These are phyloP conservation scores for Romanogobio albipinnatus DNA, from an alignment of 2,113 vertebrate genomes.

Conservation along the genomic window DNA sequence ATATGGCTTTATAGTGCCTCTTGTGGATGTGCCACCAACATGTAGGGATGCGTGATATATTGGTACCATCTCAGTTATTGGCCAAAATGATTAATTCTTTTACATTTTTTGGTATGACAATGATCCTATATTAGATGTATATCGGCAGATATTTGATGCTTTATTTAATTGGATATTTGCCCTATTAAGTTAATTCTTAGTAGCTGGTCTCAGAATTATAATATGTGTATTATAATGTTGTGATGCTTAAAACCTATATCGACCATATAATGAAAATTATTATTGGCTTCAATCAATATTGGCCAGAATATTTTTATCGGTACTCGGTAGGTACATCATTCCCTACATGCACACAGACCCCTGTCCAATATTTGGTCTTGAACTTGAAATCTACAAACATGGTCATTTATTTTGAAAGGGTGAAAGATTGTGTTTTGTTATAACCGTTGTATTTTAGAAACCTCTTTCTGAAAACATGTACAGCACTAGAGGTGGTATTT, in stretches of 20 bases:
- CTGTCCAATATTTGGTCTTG: background rate
- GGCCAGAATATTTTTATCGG: background rate
- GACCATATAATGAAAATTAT: background rate
- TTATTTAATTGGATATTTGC: too few species aligned
- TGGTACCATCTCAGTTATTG: too few species aligned
- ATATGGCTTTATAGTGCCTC: too few species aligned
- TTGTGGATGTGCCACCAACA: too few species aligned
- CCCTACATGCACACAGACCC: background rate
- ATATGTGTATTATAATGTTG: background rate
- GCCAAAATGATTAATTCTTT: too few species aligned
- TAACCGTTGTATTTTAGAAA: background rate
- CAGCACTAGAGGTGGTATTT: background rate
- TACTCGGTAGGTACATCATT: background rate
- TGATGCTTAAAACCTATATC: background rate
- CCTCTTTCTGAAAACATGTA: background rate
- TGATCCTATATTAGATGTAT: too few species aligned
- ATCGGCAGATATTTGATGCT: too few species aligned
- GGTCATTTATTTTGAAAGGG: background rate
- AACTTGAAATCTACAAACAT: background rate
- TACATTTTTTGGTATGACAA: too few species aligned
- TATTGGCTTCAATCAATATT: background rate
- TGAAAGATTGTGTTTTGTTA: background rate
- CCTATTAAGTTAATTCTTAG: too few species aligned
- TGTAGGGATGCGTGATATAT: too few species aligned
- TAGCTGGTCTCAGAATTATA: too few species aligned